Evolutionary conservation across 2,797 vertebrate species (phyloP), one percentile per base, ranked within the genome.

Genomic region (Pseudocheirus occidentalis): DNA sequence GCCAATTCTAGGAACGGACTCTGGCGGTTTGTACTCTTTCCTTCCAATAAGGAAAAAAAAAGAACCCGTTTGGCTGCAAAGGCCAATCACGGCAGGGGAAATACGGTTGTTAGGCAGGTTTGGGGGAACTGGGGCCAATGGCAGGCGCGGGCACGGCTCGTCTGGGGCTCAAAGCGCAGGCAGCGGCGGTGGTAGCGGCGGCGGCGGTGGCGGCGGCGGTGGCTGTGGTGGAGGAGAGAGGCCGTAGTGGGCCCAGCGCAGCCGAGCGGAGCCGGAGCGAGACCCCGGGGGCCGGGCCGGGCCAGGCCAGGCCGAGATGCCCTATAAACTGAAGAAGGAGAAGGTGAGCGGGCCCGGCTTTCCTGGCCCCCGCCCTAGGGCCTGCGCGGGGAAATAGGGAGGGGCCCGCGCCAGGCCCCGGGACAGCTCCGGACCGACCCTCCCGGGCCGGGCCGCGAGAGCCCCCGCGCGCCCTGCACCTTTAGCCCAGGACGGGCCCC

Each of bases 311-410:
- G 97, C 98, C 97, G 98, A 97, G 98, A 98, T 98, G 98, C 98
- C 98, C 98, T 98, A 98, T 97, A 98, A 98, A 98, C 98, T 98
- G 97, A 98, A 98, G 97, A 98, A 98, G 96, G 98, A 98, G 97
- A 98, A 98, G 98, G 98, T 98, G 97, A 98, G 98, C 96, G 34
- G 93, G 95, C 95, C 89, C 93, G 89, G 92, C 94, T 91, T 0
- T 54, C 92, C 27, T 29, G 54, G 59, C 81, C 96, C 92, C 94
- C 92, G 92, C 95, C 89, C 89, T 52, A 27, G 92, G 95, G 94
- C 93, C 95, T 95, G 94, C 87, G 55, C 55, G 46, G 34, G 95
- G 97, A 92, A 91, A 93, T 95, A 92, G 95, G 96, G 96, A 97
- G 97, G 96, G 97, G 97, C 96, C 97, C 55, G 93, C 96, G 94